A percentile compares a stretch with the other conserved stretches of the same genome.
Evolutionary conservation across 2,113 vertebrate species (phyloP).

Genomic region (Diadophis punctatus): DNA sequence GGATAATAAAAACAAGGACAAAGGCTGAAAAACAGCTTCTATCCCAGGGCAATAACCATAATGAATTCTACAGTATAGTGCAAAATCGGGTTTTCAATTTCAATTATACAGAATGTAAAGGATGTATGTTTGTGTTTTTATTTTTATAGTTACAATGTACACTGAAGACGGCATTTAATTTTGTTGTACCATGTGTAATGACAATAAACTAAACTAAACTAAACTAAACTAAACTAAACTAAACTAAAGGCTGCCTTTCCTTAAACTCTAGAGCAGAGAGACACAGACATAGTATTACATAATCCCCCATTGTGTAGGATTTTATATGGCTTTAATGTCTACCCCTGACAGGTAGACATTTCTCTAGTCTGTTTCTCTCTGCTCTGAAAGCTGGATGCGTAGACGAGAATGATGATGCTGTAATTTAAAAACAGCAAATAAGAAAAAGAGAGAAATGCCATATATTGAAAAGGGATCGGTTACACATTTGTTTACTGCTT

Average conservation of each 20-base stretch:
- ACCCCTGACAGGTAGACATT: background rate
- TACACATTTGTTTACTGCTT: background rate
- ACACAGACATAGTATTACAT: background rate
- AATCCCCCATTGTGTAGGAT: background rate
- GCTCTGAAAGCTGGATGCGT: background rate
- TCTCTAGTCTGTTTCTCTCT: background rate
- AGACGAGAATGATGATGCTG: background rate
- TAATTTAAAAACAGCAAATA: background rate
- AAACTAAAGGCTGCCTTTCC: background rate
- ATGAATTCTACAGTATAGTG: too few relatives aligned
- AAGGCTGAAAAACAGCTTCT: too few relatives aligned
- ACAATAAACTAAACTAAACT: too few relatives aligned
- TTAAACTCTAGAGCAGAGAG: background rate
- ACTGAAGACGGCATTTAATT: too few relatives aligned
- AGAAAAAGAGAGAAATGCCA: background rate
- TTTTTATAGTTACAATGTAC: too few relatives aligned
- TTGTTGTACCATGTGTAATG: too few relatives aligned
- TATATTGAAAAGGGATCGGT: background rate
- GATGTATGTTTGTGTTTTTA: too few relatives aligned
- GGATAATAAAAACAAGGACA: too few relatives aligned
- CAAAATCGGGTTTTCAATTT: too few relatives aligned
- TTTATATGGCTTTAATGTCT: background rate
- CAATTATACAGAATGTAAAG: too few relatives aligned
- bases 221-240: too few relatives aligned
- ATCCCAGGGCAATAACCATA: too few relatives aligned